A percentile compares a stretch with the other conserved stretches of the same genome.
Evolutionary conservation across 2,797 vertebrate genomes (phyloP).

Genomic region (Cynodonichthys magdalenae): DNA sequence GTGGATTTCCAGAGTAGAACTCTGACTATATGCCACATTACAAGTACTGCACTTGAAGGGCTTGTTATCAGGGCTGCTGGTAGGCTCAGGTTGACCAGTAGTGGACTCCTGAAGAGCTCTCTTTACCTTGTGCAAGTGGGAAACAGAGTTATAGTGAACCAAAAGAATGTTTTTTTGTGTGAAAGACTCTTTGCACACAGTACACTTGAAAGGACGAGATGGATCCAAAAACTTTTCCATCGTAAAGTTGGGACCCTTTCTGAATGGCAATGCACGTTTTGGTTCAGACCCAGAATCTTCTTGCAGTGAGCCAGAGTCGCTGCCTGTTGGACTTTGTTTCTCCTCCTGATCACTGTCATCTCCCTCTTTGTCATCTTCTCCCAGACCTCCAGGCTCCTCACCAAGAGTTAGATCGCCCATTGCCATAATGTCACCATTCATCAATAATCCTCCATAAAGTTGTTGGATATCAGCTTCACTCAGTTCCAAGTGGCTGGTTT

Average conservation of each 20-base stretch:
- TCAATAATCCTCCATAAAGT: constrained; percentile 93
- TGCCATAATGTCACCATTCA: constrained; percentile 94
- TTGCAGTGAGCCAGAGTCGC: constrained; percentile 92
- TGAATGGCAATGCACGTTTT: constrained; percentile 96
- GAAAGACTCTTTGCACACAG: constrained; percentile 99
- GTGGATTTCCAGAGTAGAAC: constrained; percentile 98
- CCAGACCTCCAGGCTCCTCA: constrained; percentile 92
- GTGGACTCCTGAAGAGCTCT: constrained; percentile 97
- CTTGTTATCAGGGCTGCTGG: constrained; percentile 98
- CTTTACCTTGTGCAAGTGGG: constrained; percentile 98
- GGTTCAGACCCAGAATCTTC: constrained; percentile 98
- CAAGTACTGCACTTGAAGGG: constrained; percentile 99
- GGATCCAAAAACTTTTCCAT: constrained; percentile 99
- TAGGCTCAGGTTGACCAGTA: constrained; percentile 93
- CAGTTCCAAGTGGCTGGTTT: constrained; percentile 96
- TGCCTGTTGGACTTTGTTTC: constrained; percentile 97
- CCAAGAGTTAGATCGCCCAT: constrained; percentile 91
- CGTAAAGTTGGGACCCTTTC: constrained; percentile 98
- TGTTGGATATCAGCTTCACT: constrained; percentile 98
- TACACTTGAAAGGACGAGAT: constrained; percentile 98
- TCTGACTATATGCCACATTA: constrained; percentile 98
- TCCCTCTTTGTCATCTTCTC: constrained; percentile 95
- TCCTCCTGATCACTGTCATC: constrained; percentile 97
- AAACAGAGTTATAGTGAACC: constrained; percentile 99
- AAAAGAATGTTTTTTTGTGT: constrained; percentile 99